A percentile compares a stretch with the other conserved stretches of the same genome.
These are phyloP conservation scores for Macquaria ambigua DNA, from an alignment of 2,113 vertebrate genomes.

Conservation along the genomic window DNA sequence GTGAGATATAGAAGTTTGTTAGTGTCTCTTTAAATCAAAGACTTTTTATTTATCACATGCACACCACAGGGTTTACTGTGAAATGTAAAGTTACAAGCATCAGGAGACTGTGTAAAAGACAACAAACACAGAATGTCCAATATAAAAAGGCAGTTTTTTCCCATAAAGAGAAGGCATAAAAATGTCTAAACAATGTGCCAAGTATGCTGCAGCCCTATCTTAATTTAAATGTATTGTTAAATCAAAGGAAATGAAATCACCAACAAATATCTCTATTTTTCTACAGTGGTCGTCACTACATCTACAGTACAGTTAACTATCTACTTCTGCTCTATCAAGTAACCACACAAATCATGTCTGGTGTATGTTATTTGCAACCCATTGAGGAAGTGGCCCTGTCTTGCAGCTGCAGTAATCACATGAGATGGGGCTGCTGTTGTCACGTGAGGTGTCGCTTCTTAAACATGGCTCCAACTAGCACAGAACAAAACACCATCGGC, in stretches of 20 bases:
- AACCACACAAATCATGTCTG: not conserved
- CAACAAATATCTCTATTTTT: not conserved
- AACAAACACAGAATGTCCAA: not conserved
- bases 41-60: not conserved
- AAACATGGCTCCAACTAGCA: slow-evolving; percentile 82
- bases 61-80: no score
- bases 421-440: slow-evolving; percentile 68
- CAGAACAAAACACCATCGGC: slow-evolving; percentile 57
- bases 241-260: not conserved
- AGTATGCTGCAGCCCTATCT: not conserved
- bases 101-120: no score
- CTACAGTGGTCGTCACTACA: not conserved
- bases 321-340: not conserved
- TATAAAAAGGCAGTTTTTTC: not conserved
- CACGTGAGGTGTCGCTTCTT: slow-evolving; percentile 80
- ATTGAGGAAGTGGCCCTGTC: not conserved
- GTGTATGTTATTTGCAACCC: not conserved
- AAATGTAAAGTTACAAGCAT: no score
- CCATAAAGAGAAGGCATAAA: not conserved
- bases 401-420: slow-evolving; percentile 47
- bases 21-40: not conserved
- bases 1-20: not conserved
- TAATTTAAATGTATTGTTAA: not conserved
- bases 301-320: not conserved
- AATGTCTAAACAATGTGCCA: not conserved